Evolutionary conservation across 2,113 vertebrate genomes (phyloP), one percentile per base, ranked within the genome.

Genomic region (Eurystomus gularis): DNA sequence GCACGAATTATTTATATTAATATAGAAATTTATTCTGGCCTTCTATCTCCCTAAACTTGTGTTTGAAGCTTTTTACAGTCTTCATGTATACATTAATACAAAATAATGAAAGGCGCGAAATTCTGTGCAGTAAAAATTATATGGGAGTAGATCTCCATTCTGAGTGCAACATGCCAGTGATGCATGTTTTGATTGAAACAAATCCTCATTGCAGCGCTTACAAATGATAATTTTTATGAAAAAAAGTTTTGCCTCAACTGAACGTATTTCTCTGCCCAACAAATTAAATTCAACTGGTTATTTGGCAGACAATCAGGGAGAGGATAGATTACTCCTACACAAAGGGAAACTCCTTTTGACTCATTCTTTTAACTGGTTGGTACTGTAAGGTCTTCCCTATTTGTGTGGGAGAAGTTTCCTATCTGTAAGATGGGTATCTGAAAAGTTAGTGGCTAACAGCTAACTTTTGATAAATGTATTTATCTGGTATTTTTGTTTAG

Each of bases 351-450:
- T 96, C 91, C 75, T 70, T 94, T 84, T 97, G 96, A 96, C 91
- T 98, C 95, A 96, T 79, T 88, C 66, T 86, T 94, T 95, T 90
- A 82, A 58, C 39, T 31, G 18, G 64, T 55, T 88, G 52, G 75
- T 66, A 54, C 46, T 76, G 77, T 54, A 72, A 95, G 93, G 93
- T 96, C 94, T 98, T 97, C 95, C 75, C 77, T 95, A 10, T 95
- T 82, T 96, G 93, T 95, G 94, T 97, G 96, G 96, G 97, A 98
- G 97, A 98, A 92, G 94, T 98, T 98, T 98, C 96, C 86, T 79
- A 61, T 96, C 87, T 96, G 80, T 75, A 61, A 89, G 85, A 76
- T 81, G 39, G 23, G 16, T 37, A 26, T 92, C 33, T 89, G 80
- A 71, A 86, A 78, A 65, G 44, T 17, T 29, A 76, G 70, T 83